These are phyloP conservation scores for Raja brachyura DNA, from an alignment of 2,113 vertebrate genomes.

Conservation along the genomic window DNA sequence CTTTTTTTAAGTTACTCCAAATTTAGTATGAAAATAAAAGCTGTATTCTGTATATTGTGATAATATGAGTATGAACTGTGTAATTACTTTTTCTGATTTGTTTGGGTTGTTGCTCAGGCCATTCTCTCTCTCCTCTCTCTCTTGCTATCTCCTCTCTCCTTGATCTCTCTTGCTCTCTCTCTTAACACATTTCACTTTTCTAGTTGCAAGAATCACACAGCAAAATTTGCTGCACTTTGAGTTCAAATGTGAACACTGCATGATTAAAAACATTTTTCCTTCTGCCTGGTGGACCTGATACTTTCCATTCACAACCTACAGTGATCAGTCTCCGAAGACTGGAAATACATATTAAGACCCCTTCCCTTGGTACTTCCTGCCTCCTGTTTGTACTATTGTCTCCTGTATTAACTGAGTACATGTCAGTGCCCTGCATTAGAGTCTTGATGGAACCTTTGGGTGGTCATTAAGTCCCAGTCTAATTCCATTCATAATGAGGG, in stretches of 20 bases:
- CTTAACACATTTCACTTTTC: background rate
- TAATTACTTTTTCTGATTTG: background rate
- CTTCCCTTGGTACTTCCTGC: background rate
- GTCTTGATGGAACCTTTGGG: background rate
- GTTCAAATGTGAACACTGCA: background rate
- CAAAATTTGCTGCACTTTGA: background rate
- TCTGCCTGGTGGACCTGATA: background rate
- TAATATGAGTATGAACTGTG: background rate
- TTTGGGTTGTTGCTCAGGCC: conserved; percentile 5
- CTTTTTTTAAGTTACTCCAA: conserved; percentile 9
- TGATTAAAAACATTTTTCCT: background rate
- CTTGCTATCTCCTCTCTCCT: background rate
- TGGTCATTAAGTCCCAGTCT: background rate
- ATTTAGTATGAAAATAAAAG: conserved; percentile 33
- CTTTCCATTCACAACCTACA: background rate
- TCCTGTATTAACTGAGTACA: background rate
- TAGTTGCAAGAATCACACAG: background rate
- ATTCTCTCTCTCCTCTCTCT: background rate
- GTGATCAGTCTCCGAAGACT: background rate
- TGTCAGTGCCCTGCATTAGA: background rate
- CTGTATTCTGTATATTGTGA: conserved; percentile 32
- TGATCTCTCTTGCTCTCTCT: too few relatives aligned
- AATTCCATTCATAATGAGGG: background rate
- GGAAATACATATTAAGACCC: background rate
- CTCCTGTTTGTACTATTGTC: background rate